Base-by-base conservation (phyloP, 1,140 invertebrate species). In the Trichonephila clavata region DNA sequence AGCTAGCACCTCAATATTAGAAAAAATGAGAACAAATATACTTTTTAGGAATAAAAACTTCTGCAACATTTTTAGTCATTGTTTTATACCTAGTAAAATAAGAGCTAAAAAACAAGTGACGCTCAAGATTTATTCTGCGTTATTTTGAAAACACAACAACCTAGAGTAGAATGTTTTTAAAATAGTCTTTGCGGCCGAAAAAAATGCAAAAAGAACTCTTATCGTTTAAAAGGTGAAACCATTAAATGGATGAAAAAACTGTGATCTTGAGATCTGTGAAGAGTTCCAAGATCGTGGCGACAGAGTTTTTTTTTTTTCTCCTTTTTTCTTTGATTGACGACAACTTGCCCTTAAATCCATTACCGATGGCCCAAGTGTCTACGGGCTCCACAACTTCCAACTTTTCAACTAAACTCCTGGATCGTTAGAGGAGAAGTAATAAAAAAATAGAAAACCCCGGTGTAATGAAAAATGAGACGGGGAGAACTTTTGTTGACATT, bases 401-500 rank as follows among this genome's bases (percentile, higher is more conserved):
- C 91, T 92, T 92, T 92, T 92, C 91, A 86, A 92, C 91, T 86
- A 92, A 83, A 86, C 83, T 92, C 91, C 57, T 39, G 43, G 91
- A 92, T 92, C 91, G 81, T 86, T 92, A 71, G 91, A 86, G 80
- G 59, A 39, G 50, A 86, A 92, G 61, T 63, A 39, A 92, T 59
- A 71, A 84, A 92, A 92, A 84, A 86, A 92, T 83, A 50, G 13
- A 92, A 92, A 65, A 84, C 27, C 50, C 32, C 14, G n/a, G 63
- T 86, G 61, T 86, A 92, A 92, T 92, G 91, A 92, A 92, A 92
- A 92, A 92, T 92, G 91, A 77, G 91, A 63, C 21, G 61, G 32
- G 43, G 83, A 92, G 81, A 92, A 92, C 91, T 92, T 92, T 92
- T 92, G 91, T 92, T 92, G 91, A 92, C 91, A 92, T 92, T 92